Evolutionary conservation across 1,140 invertebrate species (phyloP), one percentile per base, ranked within the genome.

Genomic region (Phocides pigmalion): DNA sequence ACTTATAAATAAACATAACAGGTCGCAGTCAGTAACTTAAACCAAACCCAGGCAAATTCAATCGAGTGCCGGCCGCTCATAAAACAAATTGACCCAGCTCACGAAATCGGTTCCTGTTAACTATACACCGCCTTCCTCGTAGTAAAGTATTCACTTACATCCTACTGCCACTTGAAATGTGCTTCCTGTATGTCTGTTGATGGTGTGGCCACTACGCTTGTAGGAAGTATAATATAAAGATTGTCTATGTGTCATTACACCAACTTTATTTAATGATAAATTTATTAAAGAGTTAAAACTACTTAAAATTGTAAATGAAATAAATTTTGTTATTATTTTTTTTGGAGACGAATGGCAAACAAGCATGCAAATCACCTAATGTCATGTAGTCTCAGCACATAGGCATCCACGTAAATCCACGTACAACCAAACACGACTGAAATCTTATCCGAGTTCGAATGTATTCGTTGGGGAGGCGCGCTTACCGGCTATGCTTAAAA

Each of bases 31-130:
- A 32, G 15, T 51, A 51, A 32, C 19, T 51, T 51, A 15, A 1
- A 5, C 12, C 15, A 35, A 16, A 17, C 11, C 1, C 28, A 11
- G 6, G 14, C 15, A 51, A 51, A 51, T 51, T 51, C 5, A 51
- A 51, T 51, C 47, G 25, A 51, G 25, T 3, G 19, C 25, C 28
- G 47, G 15, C 47, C 47, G 25, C 25, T 51, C 47, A 17, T 51
- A 51, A 51, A 51, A 28, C 47, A 51, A 51, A 51, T 17, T 25
- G 19, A 51, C 14, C 14, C 28, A 5, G 47, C 47, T 51, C 14
- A 14, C 28, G 47, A 17, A 17, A 32, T 51, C 15, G 47, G 47
- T 51, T 16, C 12, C 14, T 28, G 47, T 51, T 32, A 51, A 32
- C 47, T 22, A 51, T 35, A 15, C n/a, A 35, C 6, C 35, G n/a